Conservation (phyloP, 2,113 vertebrate genomes). For the Suricata suricatta region DNA sequence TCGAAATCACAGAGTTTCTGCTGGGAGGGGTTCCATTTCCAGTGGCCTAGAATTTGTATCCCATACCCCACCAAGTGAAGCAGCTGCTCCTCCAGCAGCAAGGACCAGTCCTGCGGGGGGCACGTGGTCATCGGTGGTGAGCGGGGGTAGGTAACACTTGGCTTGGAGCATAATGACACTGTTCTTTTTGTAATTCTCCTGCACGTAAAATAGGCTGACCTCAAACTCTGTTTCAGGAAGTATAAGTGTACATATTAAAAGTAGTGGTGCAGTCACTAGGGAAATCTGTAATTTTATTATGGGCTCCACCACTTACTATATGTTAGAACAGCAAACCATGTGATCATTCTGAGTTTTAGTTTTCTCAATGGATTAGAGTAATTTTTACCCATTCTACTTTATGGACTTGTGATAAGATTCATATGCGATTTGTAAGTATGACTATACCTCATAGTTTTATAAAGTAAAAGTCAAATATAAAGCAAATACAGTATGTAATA, state of each 20-base stretch:
- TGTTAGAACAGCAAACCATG: background rate
- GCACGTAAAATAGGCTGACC: background rate
- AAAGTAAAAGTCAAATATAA: background rate
- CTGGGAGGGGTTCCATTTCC: conserved; percentile 92
- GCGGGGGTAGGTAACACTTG: conserved; percentile 91
- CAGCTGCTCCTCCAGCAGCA: conserved; percentile 87
- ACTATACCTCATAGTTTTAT: background rate
- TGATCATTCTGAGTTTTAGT: background rate
- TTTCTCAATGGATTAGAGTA: background rate
- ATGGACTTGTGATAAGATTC: conserved; percentile 7
- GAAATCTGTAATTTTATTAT: conserved; percentile 8
- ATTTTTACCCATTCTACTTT: background rate
- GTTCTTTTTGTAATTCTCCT: background rate
- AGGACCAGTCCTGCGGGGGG: conserved; percentile 95
- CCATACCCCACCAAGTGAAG: conserved; percentile 92
- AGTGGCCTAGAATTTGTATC: conserved; percentile 94
- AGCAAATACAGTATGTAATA: background rate
- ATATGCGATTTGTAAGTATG: background rate
- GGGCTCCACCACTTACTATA: background rate
- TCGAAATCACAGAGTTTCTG: conserved; percentile 94
- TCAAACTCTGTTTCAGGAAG: background rate
- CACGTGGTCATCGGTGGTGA: conserved; percentile 99
- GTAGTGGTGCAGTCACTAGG: background rate
- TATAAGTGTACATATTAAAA: background rate
- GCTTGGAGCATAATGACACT: conserved; percentile 60